Base-by-base conservation (phyloP, 2,797 vertebrate genomes). In the Poecilia velifera region DNA sequence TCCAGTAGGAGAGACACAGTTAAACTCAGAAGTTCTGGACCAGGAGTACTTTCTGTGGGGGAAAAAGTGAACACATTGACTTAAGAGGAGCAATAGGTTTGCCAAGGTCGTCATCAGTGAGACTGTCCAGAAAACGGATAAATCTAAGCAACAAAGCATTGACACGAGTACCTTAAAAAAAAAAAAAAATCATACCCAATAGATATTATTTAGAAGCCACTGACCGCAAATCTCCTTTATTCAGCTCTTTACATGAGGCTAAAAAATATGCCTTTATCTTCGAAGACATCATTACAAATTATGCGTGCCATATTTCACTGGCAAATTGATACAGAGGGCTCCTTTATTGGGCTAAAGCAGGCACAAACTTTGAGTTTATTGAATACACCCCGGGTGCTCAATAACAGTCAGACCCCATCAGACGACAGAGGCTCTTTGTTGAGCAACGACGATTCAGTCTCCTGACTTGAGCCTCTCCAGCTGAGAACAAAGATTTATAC, bases 281-380 rank as follows among this genome's bases (percentile, higher is more conserved):
- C 62, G 2, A 2, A 72, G 34, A 77, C 70, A 72, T 82, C 77
- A 85, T 76, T 49, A 62, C 84, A 82, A 85, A 62, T 90, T 90
- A 89, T 82, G 72, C 20, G 0, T 73, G 87, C 83, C 80, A 89
- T 89, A 88, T 90, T 84, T 90, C 79, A 70, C 36, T 85, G 80
- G 78, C 84, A 92, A 92, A 93, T 89, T 92, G 92, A 91, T 86
- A 89, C 59, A 28, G 89, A 92, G 87, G 66, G 77, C 76, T 92
- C 49, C 80, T 91, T 92, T 92, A 93, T 91, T 91, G 92, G 90
- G 81, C 83, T 85, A 87, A 91, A 87, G 89, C 81, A 80, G 83
- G 76, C 90, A 91, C 90, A 92, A 93, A 93, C 91, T 92, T 93
- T 90, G 74, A 80, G 78, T 86, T 93, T 93, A 94, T 93, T 94